These are phyloP conservation scores for Phortica variegata DNA, from an alignment of 1,140 invertebrate species.

Conservation along the genomic window DNA sequence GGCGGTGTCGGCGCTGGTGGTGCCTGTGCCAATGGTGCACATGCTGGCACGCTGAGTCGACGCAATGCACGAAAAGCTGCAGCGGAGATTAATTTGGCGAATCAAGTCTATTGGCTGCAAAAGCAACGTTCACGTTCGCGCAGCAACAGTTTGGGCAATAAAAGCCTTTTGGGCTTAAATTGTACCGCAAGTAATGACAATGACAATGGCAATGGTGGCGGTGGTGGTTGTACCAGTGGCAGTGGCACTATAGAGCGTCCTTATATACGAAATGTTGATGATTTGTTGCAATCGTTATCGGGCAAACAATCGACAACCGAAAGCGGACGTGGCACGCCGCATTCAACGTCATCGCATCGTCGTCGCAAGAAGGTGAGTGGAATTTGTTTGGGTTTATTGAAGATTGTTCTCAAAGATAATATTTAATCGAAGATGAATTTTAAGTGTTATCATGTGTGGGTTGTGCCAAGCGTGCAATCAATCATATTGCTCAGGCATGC, in stretches of 20 bases:
- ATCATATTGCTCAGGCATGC: too few relatives aligned
- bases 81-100: conserved; percentile 47
- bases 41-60: conserved; percentile 15
- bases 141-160: conserved; percentile 48
- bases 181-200: too few relatives aligned
- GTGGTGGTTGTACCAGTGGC: conserved; percentile 3
- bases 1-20: conserved; percentile 7
- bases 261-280: conserved; percentile 49
- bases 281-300: conserved; percentile 37
- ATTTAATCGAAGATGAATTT: too few relatives aligned
- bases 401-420: too few relatives aligned
- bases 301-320: conserved; percentile 19
- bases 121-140: conserved; percentile 47
- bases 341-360: conserved; percentile 31
- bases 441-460: too few relatives aligned
- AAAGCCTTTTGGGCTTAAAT: conserved; percentile 28
- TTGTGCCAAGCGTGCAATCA: too few relatives aligned
- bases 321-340: conserved; percentile 32
- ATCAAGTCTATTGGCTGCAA: conserved; percentile 49
- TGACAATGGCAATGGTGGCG: conserved; percentile 25
- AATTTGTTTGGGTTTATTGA: too few relatives aligned
- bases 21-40: conserved; percentile 17
- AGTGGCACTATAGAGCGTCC: conserved; percentile 15
- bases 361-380: conserved; percentile 47
- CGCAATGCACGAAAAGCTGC: conserved; percentile 35